Base-by-base conservation (phyloP, 2,888 invertebrate species). In the Ecdyonurus torrentis region DNA sequence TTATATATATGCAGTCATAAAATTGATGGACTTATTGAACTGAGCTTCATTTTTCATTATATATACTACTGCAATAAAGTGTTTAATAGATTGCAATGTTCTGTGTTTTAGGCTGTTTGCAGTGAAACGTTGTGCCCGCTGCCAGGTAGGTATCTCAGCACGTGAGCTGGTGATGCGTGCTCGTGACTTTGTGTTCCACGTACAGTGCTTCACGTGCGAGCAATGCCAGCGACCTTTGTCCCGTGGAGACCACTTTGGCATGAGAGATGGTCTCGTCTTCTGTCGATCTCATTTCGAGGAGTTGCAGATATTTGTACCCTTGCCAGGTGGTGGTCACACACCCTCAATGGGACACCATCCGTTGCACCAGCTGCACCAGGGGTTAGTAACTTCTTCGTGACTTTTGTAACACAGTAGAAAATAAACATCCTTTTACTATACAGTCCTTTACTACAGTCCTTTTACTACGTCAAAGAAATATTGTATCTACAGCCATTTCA, bases 81-180 rank as follows among this genome's bases (percentile, higher is more conserved):
- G n/a, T n/a, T n/a, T n/a, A n/a, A n/a, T n/a, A n/a, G n/a, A n/a
- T n/a, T n/a, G n/a, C n/a, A n/a, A n/a, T n/a, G n/a, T n/a, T n/a
- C n/a, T n/a, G n/a, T n/a, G 18, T 50, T 50, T 50, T 82, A 94
- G 94, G 74, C 77, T 91, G 72, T 94, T 91, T 74, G 89, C 89
- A 68, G 86, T 89, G 67, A 85, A 89, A 70, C 82, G 91, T 65
- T 93, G 93, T 75, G 86, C 88, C 7, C 83, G 92, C 59, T 95
- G 94, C 72, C 86, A 86, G 24, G 83, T 86, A 61, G 89, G 89
- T 3, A 91, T 95, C 71, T 85, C 88, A 7, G 86, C 91, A 53
- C 87, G 88, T 70, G 93, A 94, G 77, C 78, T 94, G 72, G 92
- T 94, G 71, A 94, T 94, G 93, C 77, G 91, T 65, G 93, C 92